Conservation (phyloP, 2,113 vertebrate species). For the Hypanus sabinus region DNA sequence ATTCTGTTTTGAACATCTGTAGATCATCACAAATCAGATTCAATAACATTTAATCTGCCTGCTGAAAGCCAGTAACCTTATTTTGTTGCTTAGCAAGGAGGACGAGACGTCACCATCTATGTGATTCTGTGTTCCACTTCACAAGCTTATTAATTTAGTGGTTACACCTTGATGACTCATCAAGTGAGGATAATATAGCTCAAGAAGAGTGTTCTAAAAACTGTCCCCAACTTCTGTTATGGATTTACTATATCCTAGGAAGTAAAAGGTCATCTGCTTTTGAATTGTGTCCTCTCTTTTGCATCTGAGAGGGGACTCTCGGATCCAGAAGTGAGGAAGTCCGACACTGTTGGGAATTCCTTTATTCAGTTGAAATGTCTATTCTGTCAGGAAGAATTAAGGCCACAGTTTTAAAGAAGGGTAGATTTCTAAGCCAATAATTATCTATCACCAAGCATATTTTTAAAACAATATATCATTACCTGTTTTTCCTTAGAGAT, state of each 20-base stretch:
- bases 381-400: background rate
- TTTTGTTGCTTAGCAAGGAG: background rate
- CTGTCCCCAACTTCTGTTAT: background rate
- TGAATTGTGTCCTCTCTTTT: background rate
- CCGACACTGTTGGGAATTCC: background rate
- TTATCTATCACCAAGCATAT: background rate
- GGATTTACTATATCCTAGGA: background rate
- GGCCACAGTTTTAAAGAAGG: background rate
- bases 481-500: background rate
- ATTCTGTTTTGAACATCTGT: background rate
- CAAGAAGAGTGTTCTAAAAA: background rate
- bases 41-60: background rate
- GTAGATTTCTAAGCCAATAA: too few species aligned
- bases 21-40: conserved; percentile 4
- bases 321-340: background rate
- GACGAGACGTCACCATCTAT: background rate
- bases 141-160: background rate
- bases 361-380: background rate
- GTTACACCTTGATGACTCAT: background rate
- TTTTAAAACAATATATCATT: background rate
- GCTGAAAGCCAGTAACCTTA: background rate
- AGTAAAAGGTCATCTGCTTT: background rate
- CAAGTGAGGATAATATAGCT: background rate
- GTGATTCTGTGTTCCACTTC: background rate
- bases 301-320: background rate